Evolutionary conservation across 1,140 invertebrate genomes (phyloP), one percentile per base, ranked within the genome.

Genomic region (Diachasmimorpha longicaudata): DNA sequence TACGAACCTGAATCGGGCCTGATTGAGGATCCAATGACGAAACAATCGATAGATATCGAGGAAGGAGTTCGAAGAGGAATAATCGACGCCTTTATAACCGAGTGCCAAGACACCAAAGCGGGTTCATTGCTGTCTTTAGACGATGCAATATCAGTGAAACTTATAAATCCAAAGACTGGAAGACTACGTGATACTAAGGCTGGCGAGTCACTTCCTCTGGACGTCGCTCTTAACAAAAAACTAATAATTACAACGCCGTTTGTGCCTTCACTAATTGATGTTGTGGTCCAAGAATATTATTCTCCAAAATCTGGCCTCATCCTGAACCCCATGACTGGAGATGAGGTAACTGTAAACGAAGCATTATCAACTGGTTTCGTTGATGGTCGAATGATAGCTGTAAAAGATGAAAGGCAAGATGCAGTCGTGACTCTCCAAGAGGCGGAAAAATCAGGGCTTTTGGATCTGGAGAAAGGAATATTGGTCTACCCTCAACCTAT

Each of bases 271-370:
- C 87, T 96, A 37, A 91, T 94, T 48, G 93, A 96, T 84, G 91
- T 94, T 52, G 93, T 98, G 72, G 90, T 94, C 78, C 91, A 93
- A 81, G 95, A 95, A 81, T 94, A 96, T 85, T 96, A 96, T 84
- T 92, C 92, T 67, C 90, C 93, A 3, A 90, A 92, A 78, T 93
- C 92, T 4, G 93, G 95, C n/a, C 91, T 91, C 77, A 93, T 98
- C 75, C 89, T 96, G 5, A 93, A 97, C 90, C 95, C 96, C 0
- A 91, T 92, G 79, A 93, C 93, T 55, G 96, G 95, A 4, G 91
- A 94, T 74, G 90, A 92, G 77, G 88, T 96, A 14, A 92, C 93
- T 0, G 80, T 98, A 0, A 91, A 91, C 68, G 89, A 95, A 85
- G 95, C 94, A 21, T 91, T 96, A 16, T 87, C 93, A 70, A 90